Base-by-base conservation (phyloP, 2,888 invertebrate genomes). In the Teinopalpus imperialis region DNA sequence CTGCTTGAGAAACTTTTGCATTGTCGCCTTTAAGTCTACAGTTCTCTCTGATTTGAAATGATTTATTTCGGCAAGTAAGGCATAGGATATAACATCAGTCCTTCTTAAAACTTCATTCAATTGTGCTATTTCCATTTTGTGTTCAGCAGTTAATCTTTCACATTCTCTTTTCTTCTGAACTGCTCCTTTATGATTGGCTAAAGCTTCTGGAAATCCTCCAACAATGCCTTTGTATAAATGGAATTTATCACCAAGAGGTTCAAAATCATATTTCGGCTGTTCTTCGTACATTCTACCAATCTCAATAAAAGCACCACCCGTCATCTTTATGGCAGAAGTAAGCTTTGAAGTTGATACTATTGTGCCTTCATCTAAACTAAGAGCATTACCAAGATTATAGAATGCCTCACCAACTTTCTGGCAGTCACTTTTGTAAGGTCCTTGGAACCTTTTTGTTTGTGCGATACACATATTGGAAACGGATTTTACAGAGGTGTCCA, bases 221-320 rank as follows among this genome's bases (percentile, higher is more conserved):
- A 98, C 93, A 42, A 98, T 93, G 40, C 99, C 98, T 77, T 97
- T 96, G 86, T 98, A 98, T 59, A 98, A 94, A 70, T 97, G 97
- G 54, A 99, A 90, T 59, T 95, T 94, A 77, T 99, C 98, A 30
- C 94, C 93, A 16, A 98, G 90, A 1, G 97, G 96, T 61, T 97
- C 96, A 94, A 96, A 97, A 76, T 97, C 97, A 43, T 92, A 90
- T 71, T 94, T 95, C 0, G 96, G 94, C 74, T 98, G 97, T 44
- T 97, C 96, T 55, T 97, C 97, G 76, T 94, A 97, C 74, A 97
- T 89, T 67, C 93, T 93, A 0, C 97, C 98, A 54, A 98, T 96
- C 46, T 94, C 93, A 63, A 96, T 95, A 75, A 97, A 98, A 1
- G 96, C 94, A 29, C 95, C 95, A 5, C 97, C 98, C 1, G 97